phyloP scores from a whole-genome alignment of 2,888 invertebrate species.

The Lasioglossum leucozonium region DNA sequence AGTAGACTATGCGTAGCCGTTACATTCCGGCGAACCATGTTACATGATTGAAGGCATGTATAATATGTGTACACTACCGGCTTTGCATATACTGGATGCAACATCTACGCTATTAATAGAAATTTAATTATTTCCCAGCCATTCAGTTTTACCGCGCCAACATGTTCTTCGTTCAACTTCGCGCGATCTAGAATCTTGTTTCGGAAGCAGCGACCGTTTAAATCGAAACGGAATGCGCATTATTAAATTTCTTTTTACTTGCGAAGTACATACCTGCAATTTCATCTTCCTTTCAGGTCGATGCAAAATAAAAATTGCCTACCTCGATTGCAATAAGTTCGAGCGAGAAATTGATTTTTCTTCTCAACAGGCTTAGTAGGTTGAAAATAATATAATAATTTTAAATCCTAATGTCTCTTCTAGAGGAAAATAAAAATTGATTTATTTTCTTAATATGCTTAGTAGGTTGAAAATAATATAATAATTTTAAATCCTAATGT shows the following conservation, averaged over 20 bases:
- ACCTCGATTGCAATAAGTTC: not conserved
- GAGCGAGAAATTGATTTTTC: not conserved
- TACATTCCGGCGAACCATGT: not conserved
- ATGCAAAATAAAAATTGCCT: not conserved
- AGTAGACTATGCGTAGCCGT: not conserved
- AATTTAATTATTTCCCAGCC: not conserved
- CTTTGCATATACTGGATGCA: not conserved
- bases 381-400: not conserved
- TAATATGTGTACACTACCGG: not conserved
- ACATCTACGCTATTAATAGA: not conserved
- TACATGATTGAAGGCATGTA: constrained; percentile 5
- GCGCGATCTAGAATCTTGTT: not conserved
- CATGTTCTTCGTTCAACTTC: not conserved
- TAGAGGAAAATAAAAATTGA: not conserved
- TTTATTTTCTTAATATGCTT: not conserved
- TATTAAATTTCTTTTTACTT: not conserved
- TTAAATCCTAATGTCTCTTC: not conserved
- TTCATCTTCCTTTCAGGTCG: not conserved
- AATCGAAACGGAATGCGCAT: not conserved
- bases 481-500: not conserved
- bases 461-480: no score
- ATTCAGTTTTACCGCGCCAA: not conserved
- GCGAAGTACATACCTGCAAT: not conserved
- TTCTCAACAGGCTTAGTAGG: not conserved
- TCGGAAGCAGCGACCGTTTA: not conserved